A percentile compares a stretch with the other conserved stretches of the same genome.
Evolutionary conservation across 2,888 invertebrate species (phyloP).

Genomic region (Ophioninae sp.): DNA sequence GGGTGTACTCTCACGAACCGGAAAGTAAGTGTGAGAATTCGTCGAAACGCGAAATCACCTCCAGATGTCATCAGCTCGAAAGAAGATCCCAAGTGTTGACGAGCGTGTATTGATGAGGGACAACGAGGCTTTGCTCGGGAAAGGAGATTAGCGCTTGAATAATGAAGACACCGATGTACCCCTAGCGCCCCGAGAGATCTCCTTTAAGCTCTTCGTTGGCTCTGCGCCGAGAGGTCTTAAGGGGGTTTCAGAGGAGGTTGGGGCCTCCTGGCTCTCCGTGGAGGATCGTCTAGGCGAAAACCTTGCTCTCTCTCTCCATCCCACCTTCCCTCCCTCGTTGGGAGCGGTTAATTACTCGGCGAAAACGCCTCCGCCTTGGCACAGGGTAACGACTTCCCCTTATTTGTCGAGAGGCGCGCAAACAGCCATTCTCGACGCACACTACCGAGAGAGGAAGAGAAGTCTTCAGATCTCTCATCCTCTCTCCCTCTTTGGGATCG

Average conservation of each 20-base stretch:
- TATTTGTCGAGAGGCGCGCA: conserved; percentile 79
- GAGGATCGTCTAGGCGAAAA: conserved; percentile 8
- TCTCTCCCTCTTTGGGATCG: not conserved
- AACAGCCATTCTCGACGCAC: conserved; percentile 72
- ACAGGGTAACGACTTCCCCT: conserved; percentile 78
- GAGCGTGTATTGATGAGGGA: not conserved
- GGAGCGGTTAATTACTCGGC: conserved; percentile 66
- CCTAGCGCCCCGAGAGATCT: conserved; percentile 70
- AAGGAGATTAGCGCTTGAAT: conserved; percentile 78
- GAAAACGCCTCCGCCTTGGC: conserved; percentile 57
- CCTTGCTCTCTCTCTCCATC: not conserved
- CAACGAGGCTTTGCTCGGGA: conserved; percentile 55
- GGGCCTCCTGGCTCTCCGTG: conserved; percentile 68
- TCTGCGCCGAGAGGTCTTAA: conserved; percentile 29
- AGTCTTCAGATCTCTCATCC: conserved; percentile 13
- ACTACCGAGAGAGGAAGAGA: conserved; percentile 52
- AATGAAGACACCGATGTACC: conserved; percentile 76
- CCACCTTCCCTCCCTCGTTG: conserved; percentile 35
- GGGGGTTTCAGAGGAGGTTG: not conserved
- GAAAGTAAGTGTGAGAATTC: too few relatives aligned
- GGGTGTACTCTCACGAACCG: too few relatives aligned
- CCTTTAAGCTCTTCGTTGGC: conserved; percentile 68
- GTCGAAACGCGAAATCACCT: not conserved
- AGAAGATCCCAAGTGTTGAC: not conserved
- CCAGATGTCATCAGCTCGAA: conserved; percentile 5